Evolutionary conservation across 1,140 invertebrate species (phyloP), one percentile per base, ranked within the genome.

Genomic region (Apis florea): DNA sequence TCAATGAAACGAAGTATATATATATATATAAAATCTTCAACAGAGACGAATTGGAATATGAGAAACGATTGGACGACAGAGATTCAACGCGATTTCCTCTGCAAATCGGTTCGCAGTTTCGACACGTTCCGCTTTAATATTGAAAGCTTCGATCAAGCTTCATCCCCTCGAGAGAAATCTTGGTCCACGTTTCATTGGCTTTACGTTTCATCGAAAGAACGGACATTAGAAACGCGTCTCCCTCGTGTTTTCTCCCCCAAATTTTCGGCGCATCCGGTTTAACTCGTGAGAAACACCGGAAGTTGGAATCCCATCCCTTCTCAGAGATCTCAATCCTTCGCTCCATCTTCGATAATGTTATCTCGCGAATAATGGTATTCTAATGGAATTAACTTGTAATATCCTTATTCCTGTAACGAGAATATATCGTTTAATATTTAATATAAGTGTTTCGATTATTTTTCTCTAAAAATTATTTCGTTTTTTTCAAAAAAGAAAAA

Each of bases 81-180:
- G 26, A 51, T 26, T 53, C 68, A 13, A 70, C 13, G 24, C 0
- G 49, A 53, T 53, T 70, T 70, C 49, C 31, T 70, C 17, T 15
- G 49, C 15, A 26, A 70, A 70, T 70, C 24, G 26, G 6, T 54
- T 19, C 24, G 68, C 53, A 40, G 19, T 71, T 56, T 71, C 26
- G 53, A 31, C 53, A 71, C 21, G 53, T 71, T 56, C 53, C 53
- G n/a, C 69, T 71, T 71, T 58, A 58, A 71, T 71, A 71, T 71
- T 12, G 69, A 40, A 5, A 54, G 2, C 17, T 17, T 2, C 19
- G 19, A 19, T 11, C 11, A 40, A 40, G 31, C 10, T 71, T 21
- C 12, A 58, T 71, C n/a, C 69, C 31, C 31, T 40, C 13, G 4
- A 1, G 26, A 26, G 69, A 71, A 71, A 71, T 71, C 53, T 56